A percentile compares a stretch with the other conserved stretches of the same genome.
These are phyloP conservation scores for Tenthredo distinguenda DNA, from an alignment of 2,888 invertebrate species.

Conservation along the genomic window DNA sequence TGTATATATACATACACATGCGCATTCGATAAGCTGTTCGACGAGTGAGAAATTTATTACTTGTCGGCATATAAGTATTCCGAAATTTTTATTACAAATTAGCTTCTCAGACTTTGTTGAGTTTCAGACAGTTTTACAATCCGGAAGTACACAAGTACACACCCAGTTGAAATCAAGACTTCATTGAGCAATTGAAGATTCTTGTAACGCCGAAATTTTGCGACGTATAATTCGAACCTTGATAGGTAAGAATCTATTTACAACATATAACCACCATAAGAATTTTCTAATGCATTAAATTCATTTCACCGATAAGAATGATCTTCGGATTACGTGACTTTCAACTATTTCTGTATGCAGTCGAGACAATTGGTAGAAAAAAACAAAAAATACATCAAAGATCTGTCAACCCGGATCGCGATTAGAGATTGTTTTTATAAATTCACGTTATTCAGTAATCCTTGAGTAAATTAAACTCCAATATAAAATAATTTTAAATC, in stretches of 20 bases:
- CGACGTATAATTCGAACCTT: constrained; percentile 19
- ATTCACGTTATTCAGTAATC: not conserved
- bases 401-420: not conserved
- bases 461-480: not conserved
- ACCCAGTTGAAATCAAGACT: not conserved
- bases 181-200: not conserved
- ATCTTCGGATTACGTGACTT: not conserved
- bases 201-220: not conserved
- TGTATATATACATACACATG: not conserved
- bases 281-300: not conserved
- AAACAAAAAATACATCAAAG: not conserved
- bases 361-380: not conserved
- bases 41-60: not conserved
- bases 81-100: constrained; percentile 11
- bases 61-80: not conserved
- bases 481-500: not conserved
- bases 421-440: not conserved
- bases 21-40: not conserved
- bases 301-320: not conserved
- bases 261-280: not conserved
- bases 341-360: not conserved
- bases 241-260: constrained; percentile 20
- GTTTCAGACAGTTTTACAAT: not conserved
- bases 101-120: not conserved
- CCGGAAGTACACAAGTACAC: not conserved